phyloP scores from a whole-genome alignment of 2,888 invertebrate species.

The Andricus curvator region DNA sequence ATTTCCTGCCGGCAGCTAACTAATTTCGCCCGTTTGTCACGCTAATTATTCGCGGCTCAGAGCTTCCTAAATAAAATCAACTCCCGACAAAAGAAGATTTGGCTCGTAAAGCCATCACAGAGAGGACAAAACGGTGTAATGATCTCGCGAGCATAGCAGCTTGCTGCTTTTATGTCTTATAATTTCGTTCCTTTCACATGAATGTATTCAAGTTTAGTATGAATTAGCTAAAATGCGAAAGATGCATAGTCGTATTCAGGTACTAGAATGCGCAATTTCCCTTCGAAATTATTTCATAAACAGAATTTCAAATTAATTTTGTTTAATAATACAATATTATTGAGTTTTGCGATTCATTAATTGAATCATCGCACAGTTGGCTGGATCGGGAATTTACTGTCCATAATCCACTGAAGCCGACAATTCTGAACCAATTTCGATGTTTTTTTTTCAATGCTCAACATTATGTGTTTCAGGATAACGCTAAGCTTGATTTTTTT shows the following conservation, averaged over 20 bases:
- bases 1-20: conserved; percentile 66
- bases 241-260: neutral
- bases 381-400: too few relatives aligned
- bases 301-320: neutral
- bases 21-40: conserved; percentile 70
- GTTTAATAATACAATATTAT: neutral
- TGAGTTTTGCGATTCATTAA: neutral
- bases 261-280: neutral
- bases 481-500: too few relatives aligned
- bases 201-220: neutral
- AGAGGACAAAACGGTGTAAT: conserved; percentile 22
- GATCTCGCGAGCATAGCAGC: conserved; percentile 23
- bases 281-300: neutral
- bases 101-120: conserved; percentile 47
- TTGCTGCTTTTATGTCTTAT: conserved; percentile 6
- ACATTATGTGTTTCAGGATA: too few relatives aligned
- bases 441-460: too few relatives aligned
- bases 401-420: too few relatives aligned
- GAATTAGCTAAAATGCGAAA: conserved; percentile 14
- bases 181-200: conserved; percentile 14
- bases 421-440: too few relatives aligned
- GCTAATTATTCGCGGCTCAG: conserved; percentile 67
- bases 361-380: neutral
- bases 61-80: conserved; percentile 56
- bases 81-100: conserved; percentile 40